phyloP scores from a whole-genome alignment of 2,113 vertebrate genomes.

The Arothron firmamentum region DNA sequence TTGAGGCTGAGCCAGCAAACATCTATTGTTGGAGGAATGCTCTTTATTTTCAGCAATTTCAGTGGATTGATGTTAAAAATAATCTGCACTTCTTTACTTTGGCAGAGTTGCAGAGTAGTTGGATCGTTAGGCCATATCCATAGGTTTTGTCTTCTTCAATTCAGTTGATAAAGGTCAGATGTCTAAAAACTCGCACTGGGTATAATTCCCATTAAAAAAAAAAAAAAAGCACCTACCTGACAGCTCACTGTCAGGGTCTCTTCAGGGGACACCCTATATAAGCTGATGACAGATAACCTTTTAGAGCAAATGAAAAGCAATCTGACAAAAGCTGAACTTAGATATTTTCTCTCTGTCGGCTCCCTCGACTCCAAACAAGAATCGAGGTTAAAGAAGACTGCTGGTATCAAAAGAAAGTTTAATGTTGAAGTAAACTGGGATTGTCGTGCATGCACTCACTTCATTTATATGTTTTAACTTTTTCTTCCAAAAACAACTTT shows the following conservation, averaged over 20 bases:
- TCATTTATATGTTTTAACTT: no score
- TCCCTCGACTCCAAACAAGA: background rate
- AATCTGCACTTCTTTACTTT: conserved; percentile 19
- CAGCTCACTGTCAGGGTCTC: conserved; percentile 27
- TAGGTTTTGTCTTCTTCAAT: conserved; percentile 1
- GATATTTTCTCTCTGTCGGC: conserved; percentile 12
- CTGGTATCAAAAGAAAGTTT: no score
- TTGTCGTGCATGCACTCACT: no score
- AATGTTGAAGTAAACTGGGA: no score
- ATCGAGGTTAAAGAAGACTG: no score
- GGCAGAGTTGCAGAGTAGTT: conserved; percentile 5
- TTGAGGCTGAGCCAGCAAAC: conserved; percentile 23
- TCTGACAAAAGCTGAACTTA: conserved; percentile 9
- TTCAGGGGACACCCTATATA: conserved; percentile 23
- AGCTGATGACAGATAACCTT: conserved; percentile 49
- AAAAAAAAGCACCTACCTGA: background rate
- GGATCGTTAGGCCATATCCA: background rate
- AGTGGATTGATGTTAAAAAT: conserved; percentile 35
- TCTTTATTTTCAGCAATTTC: conserved; percentile 41
- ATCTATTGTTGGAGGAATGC: conserved; percentile 36
- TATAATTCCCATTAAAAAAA: no score
- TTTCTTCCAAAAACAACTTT: no score
- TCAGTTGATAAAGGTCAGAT: conserved; percentile 31
- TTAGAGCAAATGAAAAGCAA: conserved; percentile 34
- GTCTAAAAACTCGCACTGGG: no score